A percentile compares a stretch with the other conserved stretches of the same genome.
Conservation (phyloP, 2,888 invertebrate species). For the Alcis repandata region DNA sequence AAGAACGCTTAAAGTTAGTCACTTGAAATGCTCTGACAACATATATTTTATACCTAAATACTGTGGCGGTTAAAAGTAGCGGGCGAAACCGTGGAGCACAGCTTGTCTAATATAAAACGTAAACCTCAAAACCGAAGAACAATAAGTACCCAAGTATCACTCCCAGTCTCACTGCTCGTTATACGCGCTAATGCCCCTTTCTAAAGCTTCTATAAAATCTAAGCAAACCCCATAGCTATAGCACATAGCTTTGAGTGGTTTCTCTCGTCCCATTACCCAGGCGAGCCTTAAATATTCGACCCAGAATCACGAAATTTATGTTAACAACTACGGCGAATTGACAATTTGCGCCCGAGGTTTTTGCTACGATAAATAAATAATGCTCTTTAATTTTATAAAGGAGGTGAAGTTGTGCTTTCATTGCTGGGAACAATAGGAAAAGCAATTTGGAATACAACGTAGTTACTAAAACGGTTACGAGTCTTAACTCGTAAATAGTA, state of each 20-base stretch:
- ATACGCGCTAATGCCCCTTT: slow-evolving; percentile 25
- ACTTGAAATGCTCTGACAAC: no score
- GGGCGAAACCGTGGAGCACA: no score
- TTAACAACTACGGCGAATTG: slow-evolving; percentile 35
- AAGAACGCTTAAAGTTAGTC: no score
- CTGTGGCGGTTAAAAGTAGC: no score
- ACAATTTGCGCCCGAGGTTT: slow-evolving; percentile 28
- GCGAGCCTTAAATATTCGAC: slow-evolving; percentile 22
- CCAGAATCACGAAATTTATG: slow-evolving; percentile 26
- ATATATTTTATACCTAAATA: no score
- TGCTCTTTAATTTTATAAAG: slow-evolving; percentile 4
- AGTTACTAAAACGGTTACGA: not conserved
- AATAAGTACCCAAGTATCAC: slow-evolving; percentile 7
- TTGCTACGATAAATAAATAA: slow-evolving; percentile 25
- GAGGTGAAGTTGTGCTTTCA: not conserved
- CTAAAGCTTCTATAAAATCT: slow-evolving; percentile 6
- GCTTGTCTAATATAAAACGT: not conserved
- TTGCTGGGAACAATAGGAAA: slow-evolving; percentile 1
- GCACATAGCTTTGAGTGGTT: slow-evolving; percentile 18
- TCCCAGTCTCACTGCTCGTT: slow-evolving; percentile 25
- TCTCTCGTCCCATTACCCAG: slow-evolving; percentile 32
- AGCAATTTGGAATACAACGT: not conserved
- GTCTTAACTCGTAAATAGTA: not conserved
- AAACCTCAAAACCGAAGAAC: not conserved
- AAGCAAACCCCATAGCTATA: slow-evolving; percentile 1